Evolutionary conservation across 2,113 vertebrate species (phyloP), one percentile per base, ranked within the genome.

Genomic region (Hemichromis elongatus): DNA sequence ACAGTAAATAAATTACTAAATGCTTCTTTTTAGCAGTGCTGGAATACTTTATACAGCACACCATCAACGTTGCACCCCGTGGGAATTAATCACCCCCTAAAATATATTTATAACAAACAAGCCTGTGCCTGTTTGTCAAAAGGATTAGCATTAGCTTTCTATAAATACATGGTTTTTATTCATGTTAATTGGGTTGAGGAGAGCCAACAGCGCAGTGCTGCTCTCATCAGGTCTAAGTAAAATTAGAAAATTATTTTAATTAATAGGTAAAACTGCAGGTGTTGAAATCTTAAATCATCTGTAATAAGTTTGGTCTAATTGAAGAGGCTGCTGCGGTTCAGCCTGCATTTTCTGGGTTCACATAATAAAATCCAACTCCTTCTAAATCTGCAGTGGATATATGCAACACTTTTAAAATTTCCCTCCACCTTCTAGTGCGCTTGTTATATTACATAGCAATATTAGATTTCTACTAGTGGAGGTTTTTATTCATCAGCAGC

Each of bases 91-190:
- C 75, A 47, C 18, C 57, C 57, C 77, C 63, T 82, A 56, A 86
- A 86, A 77, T 52, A 56, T 86, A 82, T 90, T 80, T 87, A 56
- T 79, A 91, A 89, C 79, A 68, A 75, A 88, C 82, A 81, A 21
- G 37, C 50, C 19, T 24, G 9, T 40, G 55, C 33, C 50, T 84
- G 73, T 88, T 89, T 90, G 56, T 88, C 84, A 83, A 68, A 83
- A 56, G 92, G 89, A 93, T 94, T 93, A 94, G 89, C 89, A 80
- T 92, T 87, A 88, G 86, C 81, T 85, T 83, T 85, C 89, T 92
- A 91, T 90, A 90, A 93, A 94, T 92, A 91, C 55, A 33, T 7
- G 37, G 84, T 42, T 87, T 81, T 89, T 84, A 85, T 90, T 89
- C 56, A n/a, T 52, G 80, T 88, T 90, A 89, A 92, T 90, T 89